phyloP scores from a whole-genome alignment of 2,797 vertebrate genomes.

The Cyclopterus lumpus region DNA sequence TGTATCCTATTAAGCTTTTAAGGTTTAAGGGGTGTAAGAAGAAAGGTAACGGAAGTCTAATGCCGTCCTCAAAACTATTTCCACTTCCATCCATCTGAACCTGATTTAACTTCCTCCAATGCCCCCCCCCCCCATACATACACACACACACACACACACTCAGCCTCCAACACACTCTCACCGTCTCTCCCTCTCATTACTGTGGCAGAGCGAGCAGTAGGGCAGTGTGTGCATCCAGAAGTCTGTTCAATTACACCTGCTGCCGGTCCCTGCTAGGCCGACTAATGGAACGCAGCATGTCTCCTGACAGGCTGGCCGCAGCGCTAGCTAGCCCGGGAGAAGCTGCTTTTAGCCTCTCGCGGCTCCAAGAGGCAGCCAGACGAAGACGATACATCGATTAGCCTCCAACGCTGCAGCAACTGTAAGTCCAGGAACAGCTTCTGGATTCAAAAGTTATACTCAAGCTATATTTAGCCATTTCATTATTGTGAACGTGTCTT shows the following conservation, averaged over 20 bases:
- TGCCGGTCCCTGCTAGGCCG: conserved; percentile 84
- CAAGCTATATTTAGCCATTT: conserved; percentile 12
- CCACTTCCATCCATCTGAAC: conserved; percentile 63
- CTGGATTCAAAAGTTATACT: conserved; percentile 1
- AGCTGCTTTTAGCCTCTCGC: conserved; percentile 84
- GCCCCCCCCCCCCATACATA: conserved; percentile 59
- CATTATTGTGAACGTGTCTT: conserved; percentile 9
- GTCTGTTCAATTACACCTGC: conserved; percentile 88
- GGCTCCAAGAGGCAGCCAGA: conserved; percentile 69
- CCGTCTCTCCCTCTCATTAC: conserved; percentile 79
- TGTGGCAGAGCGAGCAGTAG: conserved; percentile 68
- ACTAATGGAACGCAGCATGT: conserved; percentile 88
- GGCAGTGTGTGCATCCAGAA: conserved; percentile 78
- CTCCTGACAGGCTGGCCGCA: conserved; percentile 84
- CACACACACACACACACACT: too few relatives aligned
- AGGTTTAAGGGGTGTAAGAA: conserved; percentile 47
- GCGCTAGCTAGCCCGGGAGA: conserved; percentile 78
- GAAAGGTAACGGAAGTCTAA: conserved; percentile 64
- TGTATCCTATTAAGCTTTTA: conserved; percentile 16
- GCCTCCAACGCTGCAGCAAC: conserved; percentile 27
- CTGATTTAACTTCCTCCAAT: conserved; percentile 63
- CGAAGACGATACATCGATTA: conserved; percentile 64
- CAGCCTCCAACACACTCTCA: conserved; percentile 69
- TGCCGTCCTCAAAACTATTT: conserved; percentile 50
- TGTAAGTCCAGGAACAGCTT: neutral